Evolutionary conservation across 2,888 invertebrate genomes (phyloP).

Genomic region (Drosophila diplacantha): DNA sequence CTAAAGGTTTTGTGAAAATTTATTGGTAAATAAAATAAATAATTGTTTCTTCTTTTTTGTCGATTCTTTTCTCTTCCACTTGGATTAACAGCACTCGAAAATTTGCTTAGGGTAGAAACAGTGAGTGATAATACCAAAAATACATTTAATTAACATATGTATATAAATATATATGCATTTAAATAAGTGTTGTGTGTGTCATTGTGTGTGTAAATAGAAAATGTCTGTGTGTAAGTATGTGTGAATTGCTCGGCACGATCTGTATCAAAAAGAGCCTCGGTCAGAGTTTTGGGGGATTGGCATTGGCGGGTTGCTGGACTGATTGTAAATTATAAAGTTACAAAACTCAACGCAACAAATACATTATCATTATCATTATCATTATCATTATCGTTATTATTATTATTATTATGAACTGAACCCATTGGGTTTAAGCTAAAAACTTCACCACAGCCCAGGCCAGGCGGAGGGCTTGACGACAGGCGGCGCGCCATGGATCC

Average conservation of each 20-base stretch:
- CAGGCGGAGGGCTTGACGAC: slow-evolving; percentile 8
- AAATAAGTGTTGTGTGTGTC: slow-evolving; percentile 50
- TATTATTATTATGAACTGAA: slow-evolving; percentile 64
- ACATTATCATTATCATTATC: slow-evolving; percentile 44
- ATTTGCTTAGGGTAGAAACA: slow-evolving; percentile 53
- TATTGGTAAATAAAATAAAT: slow-evolving; percentile 67
- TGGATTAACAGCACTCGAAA: slow-evolving; percentile 64
- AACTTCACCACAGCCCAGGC: slow-evolving; percentile 60
- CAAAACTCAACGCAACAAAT: slow-evolving; percentile 62
- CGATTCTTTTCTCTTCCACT: slow-evolving; percentile 21
- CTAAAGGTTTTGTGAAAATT: slow-evolving; percentile 50
- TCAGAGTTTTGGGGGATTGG: slow-evolving; percentile 22
- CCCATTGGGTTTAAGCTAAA: slow-evolving; percentile 78
- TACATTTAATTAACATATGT: slow-evolving; percentile 59
- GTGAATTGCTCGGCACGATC: slow-evolving; percentile 43
- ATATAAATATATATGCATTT: slow-evolving; percentile 46
- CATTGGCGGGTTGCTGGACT: slow-evolving; percentile 35
- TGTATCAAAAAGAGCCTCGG: slow-evolving; percentile 30
- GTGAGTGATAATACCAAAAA: slow-evolving; percentile 70
- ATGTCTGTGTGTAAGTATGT: slow-evolving; percentile 59
- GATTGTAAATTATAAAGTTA: slow-evolving; percentile 41
- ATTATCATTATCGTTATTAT: not conserved
- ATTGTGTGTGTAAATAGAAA: slow-evolving; percentile 46
- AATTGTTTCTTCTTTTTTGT: slow-evolving; percentile 41
- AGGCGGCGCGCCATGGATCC: not conserved